phyloP scores from a whole-genome alignment of 1,140 invertebrate species.

The Drosophila busckii region DNA sequence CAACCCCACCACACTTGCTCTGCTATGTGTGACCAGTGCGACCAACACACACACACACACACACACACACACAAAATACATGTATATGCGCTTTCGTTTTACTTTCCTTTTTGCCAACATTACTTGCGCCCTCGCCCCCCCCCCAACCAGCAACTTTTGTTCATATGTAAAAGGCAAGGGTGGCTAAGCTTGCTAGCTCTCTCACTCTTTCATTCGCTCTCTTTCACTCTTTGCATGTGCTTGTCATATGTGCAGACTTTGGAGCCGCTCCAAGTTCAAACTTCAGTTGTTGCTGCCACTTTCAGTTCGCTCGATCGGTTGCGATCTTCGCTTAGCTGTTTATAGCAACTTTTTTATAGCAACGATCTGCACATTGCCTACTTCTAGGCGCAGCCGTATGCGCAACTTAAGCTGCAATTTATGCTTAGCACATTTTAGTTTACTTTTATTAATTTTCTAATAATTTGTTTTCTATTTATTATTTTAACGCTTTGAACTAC shows the following conservation, averaged over 20 bases:
- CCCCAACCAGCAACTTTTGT: conserved; percentile 38
- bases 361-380: conserved; percentile 45
- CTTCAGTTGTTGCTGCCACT: conserved; percentile 4
- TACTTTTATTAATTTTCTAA: not conserved
- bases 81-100: no score
- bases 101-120: no score
- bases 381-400: conserved; percentile 26
- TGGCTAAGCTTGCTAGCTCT: no score
- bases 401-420: not conserved
- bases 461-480: not conserved
- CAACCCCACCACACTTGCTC: conserved; percentile 66
- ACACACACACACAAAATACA: conserved; percentile 39
- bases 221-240: conserved; percentile 1
- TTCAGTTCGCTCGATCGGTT: conserved; percentile 18
- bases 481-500: not conserved
- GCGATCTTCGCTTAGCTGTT: conserved; percentile 19
- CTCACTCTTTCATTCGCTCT: no score
- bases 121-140: not conserved
- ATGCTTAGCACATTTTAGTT: not conserved
- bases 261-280: not conserved
- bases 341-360: conserved; percentile 33
- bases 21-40: conserved; percentile 53
- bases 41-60: conserved; percentile 8
- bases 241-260: no score
- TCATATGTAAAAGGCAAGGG: conserved; percentile 68